Percentiles rank a stretch among this genome's conserved stretches.
phyloP scores from a whole-genome alignment of 2,797 vertebrate species.

The Notolabrus celidotus region DNA sequence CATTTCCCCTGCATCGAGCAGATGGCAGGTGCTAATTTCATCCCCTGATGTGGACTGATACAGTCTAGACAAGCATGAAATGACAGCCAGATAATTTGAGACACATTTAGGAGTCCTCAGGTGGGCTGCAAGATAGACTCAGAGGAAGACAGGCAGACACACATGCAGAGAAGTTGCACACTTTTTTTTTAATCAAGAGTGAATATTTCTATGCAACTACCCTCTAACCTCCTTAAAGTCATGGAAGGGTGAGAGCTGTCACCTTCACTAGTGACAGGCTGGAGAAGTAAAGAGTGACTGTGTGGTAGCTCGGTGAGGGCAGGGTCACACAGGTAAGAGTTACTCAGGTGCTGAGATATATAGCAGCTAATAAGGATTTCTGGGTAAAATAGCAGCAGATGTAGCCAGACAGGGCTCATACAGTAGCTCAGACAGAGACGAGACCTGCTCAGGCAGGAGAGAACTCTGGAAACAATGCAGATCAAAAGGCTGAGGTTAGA shows the following conservation, averaged over 20 bases:
- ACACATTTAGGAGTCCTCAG: conserved; percentile 6
- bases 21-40: not conserved
- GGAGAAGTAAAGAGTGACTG: conserved; percentile 6
- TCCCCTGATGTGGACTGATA: not conserved
- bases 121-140: conserved; percentile 10
- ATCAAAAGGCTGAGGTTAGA: conserved; percentile 52
- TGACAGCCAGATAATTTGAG: conserved; percentile 33
- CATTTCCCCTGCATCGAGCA: not conserved
- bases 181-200: conserved; percentile 44
- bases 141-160: conserved; percentile 10
- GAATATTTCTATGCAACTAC: conserved; percentile 25
- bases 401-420: conserved; percentile 12
- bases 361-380: conserved; percentile 29
- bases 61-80: conserved; percentile 10
- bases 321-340: conserved; percentile 36
- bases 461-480: conserved; percentile 20
- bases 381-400: conserved; percentile 41
- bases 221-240: conserved; percentile 38
- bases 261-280: conserved; percentile 41
- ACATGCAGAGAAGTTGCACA: conserved; percentile 2
- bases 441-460: not conserved
- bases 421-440: no score
- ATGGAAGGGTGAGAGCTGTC: conserved; percentile 58
- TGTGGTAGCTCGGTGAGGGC: conserved; percentile 26
- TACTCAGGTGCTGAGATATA: conserved; percentile 39